Evolutionary conservation across 1,140 invertebrate species (phyloP).

Genomic region (Babylonia areolata): DNA sequence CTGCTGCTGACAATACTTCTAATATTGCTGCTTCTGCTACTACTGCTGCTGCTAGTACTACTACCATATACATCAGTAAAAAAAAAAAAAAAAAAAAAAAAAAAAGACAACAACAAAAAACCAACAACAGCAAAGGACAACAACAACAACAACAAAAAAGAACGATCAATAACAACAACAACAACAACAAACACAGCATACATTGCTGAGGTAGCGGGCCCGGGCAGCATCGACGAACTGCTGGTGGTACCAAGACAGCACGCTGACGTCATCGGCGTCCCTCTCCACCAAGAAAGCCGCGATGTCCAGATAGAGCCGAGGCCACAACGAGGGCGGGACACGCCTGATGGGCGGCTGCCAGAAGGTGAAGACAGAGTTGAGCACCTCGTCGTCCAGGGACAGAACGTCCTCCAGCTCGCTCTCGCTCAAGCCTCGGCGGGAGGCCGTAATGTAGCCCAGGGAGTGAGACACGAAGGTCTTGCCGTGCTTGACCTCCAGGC

Average conservation of each 20-base stretch:
- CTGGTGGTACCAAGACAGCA: conserved; percentile 64
- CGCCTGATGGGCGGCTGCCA: conserved; percentile 57
- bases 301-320: conserved; percentile 86
- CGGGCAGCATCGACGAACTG: conserved; percentile 75
- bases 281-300: conserved; percentile 96
- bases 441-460: conserved; percentile 78
- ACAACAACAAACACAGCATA: too few relatives aligned
- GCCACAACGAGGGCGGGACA: conserved; percentile 61
- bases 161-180: too few relatives aligned
- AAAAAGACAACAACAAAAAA: too few relatives aligned
- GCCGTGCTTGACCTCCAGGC: conserved; percentile 63
- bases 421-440: conserved; percentile 67
- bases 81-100: too few relatives aligned
- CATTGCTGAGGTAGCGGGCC: conserved; percentile 95
- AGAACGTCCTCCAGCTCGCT: conserved; percentile 71
- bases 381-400: conserved; percentile 70
- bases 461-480: conserved; percentile 52
- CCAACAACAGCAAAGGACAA: too few relatives aligned
- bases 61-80: too few relatives aligned
- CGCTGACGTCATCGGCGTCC: conserved; percentile 84
- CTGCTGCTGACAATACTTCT: too few relatives aligned
- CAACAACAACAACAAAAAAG: too few relatives aligned
- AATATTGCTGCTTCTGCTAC: too few relatives aligned
- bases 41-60: too few relatives aligned
- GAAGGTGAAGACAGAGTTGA: conserved; percentile 54